Evolutionary conservation across 2,113 vertebrate genomes (phyloP), one percentile per base, ranked within the genome.

Genomic region (Hiodon tergisus): DNA sequence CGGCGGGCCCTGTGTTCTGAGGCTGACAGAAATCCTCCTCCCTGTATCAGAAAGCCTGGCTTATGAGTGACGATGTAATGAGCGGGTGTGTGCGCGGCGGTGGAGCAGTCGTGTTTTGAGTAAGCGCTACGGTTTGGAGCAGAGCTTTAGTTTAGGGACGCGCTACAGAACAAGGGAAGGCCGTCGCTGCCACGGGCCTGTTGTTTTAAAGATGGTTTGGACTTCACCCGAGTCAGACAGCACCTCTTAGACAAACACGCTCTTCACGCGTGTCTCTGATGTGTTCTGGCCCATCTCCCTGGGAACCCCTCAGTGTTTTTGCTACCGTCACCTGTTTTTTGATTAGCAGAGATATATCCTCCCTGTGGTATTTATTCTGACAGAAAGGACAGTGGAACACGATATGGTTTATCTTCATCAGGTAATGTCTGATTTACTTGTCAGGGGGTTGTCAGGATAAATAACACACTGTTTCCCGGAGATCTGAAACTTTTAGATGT

Each of bases 181-280:
- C 69, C 17, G 46, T 66, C 7, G 7, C 63, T 31, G 7, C 5
- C 10, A 57, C 54, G 10, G 54, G 31, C 10, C 31, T 17, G 7
- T 47, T 66, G 63, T 11, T 66, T 48, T 10, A 66, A 4, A 66
- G 63, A 66, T 47, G 63, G 62, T 47, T 55, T 70, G 57, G 51
- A 53, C 51, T 63, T 77, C 78, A 81, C 74, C 77, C 71, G 9
- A n/a, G 8, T 60, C 57, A 55, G 47, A 4, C 67, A 46, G 70
- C 65, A 69, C 16, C 69, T 9, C 5, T 69, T 60, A 54, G n/a
- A n/a, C 31, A 31, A 31, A 31, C 31, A 31, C 31, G 31, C 31
- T 31, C 31, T 31, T 31, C 31, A 31, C 31, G 31, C 31, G 31
- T 31, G 31, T 31, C 31, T 31, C 31, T 31, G 31, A 31, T 2